Base-by-base conservation (phyloP, 2,113 vertebrate genomes). In the Genyomyrus donnyi region DNA sequence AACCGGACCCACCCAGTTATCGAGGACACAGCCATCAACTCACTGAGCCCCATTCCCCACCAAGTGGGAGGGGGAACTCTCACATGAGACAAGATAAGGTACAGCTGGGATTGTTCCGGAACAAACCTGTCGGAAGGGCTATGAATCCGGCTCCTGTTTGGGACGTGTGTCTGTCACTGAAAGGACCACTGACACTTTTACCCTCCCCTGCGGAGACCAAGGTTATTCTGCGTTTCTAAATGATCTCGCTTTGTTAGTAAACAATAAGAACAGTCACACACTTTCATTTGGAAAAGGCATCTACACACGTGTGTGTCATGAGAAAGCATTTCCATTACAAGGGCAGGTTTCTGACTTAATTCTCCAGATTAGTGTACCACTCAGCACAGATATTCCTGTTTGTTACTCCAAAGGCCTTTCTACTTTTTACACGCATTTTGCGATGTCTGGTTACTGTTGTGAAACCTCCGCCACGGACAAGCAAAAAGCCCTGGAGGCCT, bases 21-120 rank as follows among this genome's bases (percentile, higher is more conserved):
- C 48, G 48, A 45, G 48, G 87, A 50, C 35, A 53, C 31, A 87
- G 89, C 84, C 88, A 89, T 90, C 80, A 85, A 53, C 89, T 15
- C 58, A 31, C 89, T 48, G 45, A 62, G 80, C 89, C 74, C 88
- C 91, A 86, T 39, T 90, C 90, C 56, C 83, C 80, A 56, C 27
- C 17, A 9, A 89, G 24, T 52, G 24, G 50, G 87, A 84, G 50
- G 88, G 48, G 90, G 87, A 70, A 89, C 42, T 88, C 74, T 91
- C 91, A 46, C 46, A 90, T 46, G 56, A 3, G 62, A 83, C 19
- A 21, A 89, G n/a, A 89, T 70, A 89, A 80, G 49, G 88, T 48
- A 17, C 27, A 66, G 80, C 35, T 52, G 13, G 46, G 83, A 13
- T 52, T 31, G n/a, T 89, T 74, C 88, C 48, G 31, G 70, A 84